phyloP scores from a whole-genome alignment of 2,888 invertebrate genomes.

The Aphodius sticticus region DNA sequence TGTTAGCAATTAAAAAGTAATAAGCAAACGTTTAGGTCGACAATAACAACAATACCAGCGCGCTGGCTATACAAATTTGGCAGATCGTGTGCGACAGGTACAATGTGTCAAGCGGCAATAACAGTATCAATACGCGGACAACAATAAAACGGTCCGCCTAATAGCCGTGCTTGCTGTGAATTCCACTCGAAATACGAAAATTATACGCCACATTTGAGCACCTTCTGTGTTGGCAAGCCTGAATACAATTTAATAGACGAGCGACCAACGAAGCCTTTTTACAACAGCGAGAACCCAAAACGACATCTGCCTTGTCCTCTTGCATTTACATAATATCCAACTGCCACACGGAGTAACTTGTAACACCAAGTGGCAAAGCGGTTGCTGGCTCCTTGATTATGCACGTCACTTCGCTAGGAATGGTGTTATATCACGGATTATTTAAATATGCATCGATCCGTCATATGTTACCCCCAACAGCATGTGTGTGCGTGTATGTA shows the following conservation, averaged over 20 bases:
- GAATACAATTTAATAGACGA: neutral
- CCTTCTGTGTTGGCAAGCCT: neutral
- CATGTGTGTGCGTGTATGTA: neutral
- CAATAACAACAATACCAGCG: neutral
- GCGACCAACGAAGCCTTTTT: neutral
- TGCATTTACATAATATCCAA: conserved; percentile 25
- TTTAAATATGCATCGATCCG: neutral
- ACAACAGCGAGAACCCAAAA: neutral
- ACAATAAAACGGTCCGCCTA: neutral
- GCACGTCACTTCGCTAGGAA: neutral
- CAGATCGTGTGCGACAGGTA: neutral
- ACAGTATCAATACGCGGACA: neutral
- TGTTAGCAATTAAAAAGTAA: neutral
- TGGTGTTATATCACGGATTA: neutral
- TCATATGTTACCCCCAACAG: neutral
- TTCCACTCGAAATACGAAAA: neutral
- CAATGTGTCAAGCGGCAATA: neutral
- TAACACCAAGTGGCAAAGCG: neutral
- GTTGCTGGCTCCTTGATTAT: neutral
- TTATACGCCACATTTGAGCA: neutral
- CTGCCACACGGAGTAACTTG: neutral
- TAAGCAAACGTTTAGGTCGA: neutral
- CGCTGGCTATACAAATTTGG: neutral
- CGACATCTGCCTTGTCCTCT: conserved; percentile 16
- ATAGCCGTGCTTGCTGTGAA: neutral